phyloP scores from a whole-genome alignment of 1,140 invertebrate genomes.

The Pentalonia nigronervosa region DNA sequence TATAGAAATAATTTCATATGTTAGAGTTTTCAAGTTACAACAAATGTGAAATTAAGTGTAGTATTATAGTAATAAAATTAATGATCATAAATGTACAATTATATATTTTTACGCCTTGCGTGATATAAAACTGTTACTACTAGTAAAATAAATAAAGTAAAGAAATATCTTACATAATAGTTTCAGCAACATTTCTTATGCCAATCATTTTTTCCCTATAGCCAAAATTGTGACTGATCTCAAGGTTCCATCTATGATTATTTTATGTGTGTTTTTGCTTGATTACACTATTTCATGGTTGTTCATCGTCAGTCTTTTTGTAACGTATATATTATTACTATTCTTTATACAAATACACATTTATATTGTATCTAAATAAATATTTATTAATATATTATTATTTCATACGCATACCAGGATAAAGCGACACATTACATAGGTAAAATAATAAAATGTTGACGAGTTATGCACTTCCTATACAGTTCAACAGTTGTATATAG shows the following conservation, averaged over 20 bases:
- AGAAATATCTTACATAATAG: neutral
- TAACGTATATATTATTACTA: neutral
- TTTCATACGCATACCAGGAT: neutral
- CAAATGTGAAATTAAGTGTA: neutral
- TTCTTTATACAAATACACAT: neutral
- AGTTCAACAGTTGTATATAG: neutral
- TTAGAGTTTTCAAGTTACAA: neutral
- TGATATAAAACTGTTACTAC: neutral
- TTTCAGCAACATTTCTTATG: neutral
- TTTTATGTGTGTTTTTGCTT: neutral
- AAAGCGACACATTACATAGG: too few species aligned
- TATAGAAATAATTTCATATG: neutral
- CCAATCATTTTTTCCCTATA: neutral
- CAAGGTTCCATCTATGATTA: neutral
- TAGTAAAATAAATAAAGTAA: constrained; percentile 13
- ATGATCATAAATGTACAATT: neutral
- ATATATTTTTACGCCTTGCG: neutral
- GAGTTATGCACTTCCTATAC: neutral
- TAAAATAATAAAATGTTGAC: constrained; percentile 25
- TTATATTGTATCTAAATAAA: neutral
- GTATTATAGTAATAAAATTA: neutral
- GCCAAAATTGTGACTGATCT: neutral
- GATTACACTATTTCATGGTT: neutral
- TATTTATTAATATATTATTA: constrained; percentile 7
- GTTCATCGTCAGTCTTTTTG: neutral